Evolutionary conservation across 30 jellyfish, hydroid and myxozoan genomes (phyloP).

Genomic region (Mastigias papua): DNA sequence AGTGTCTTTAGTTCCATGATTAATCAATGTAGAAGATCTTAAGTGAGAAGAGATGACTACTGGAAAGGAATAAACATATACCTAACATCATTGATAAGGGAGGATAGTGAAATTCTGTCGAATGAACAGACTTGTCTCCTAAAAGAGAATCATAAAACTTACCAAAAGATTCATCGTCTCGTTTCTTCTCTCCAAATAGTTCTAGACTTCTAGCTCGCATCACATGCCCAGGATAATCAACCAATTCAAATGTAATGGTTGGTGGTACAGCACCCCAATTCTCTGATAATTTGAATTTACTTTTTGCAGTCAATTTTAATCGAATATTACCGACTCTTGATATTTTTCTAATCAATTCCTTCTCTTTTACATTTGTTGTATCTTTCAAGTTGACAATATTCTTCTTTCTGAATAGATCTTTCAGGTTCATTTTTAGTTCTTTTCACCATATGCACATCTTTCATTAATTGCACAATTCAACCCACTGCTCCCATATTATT

Average conservation of each 20-base stretch:
- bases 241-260: constrained; percentile 48
- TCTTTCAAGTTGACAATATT: constrained; percentile 49
- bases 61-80: no score
- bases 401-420: constrained; percentile 27
- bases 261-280: constrained; percentile 35
- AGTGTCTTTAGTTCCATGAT: no score
- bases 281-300: constrained; percentile 65
- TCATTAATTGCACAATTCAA: no score
- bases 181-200: constrained; percentile 57
- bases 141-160: no score
- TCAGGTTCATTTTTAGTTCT: constrained; percentile 19
- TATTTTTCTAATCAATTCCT: constrained; percentile 54
- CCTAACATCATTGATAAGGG: no score
- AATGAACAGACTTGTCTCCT: no score
- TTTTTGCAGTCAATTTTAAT: constrained; percentile 48
- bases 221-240: constrained; percentile 76
- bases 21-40: no score
- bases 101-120: no score
- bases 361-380: constrained; percentile 49
- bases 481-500: no score
- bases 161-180: constrained; percentile 60
- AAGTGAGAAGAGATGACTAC: no score
- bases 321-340: constrained; percentile 59
- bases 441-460: no score
- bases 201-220: constrained; percentile 70